Percentiles rank a stretch among this genome's conserved stretches.
Evolutionary conservation across 2,888 invertebrate genomes (phyloP).

Genomic region (Melipona beecheii): DNA sequence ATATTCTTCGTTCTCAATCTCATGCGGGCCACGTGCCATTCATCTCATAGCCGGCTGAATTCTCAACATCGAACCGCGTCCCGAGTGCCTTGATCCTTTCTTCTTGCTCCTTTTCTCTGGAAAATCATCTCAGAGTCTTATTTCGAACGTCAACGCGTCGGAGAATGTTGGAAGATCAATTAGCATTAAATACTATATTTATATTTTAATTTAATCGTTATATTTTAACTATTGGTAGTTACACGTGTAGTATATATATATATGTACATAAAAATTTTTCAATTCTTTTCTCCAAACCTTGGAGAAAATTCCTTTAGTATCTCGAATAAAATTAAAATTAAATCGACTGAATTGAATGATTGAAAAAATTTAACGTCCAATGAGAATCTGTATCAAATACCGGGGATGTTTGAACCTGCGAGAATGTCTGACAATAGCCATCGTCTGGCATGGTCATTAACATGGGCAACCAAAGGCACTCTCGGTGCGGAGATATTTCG

Average conservation of each 20-base stretch:
- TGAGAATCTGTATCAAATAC: not conserved
- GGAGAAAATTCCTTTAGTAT: too few species aligned
- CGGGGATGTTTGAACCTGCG: not conserved
- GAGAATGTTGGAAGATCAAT: too few species aligned
- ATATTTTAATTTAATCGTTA: too few species aligned
- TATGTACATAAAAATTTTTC: too few species aligned
- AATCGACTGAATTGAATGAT: too few species aligned
- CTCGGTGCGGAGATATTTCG: constrained; percentile 45
- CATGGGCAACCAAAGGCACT: constrained; percentile 42
- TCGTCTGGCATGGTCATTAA: constrained; percentile 35
- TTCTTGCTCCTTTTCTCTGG: not conserved
- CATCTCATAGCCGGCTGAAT: constrained; percentile 55
- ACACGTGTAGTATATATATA: too few species aligned
- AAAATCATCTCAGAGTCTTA: too few species aligned
- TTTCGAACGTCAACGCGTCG: too few species aligned
- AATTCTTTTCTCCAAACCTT: too few species aligned
- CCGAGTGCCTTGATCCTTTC: constrained; percentile 7
- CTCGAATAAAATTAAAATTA: too few species aligned
- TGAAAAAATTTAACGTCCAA: not conserved
- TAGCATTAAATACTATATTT: too few species aligned
- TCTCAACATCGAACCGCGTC: constrained; percentile 32
- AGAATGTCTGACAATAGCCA: not conserved
- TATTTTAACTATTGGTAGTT: too few species aligned
- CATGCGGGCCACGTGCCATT: constrained; percentile 68
- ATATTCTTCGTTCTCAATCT: constrained; percentile 76